phyloP scores from a whole-genome alignment of 2,888 invertebrate species.

The Lasioglossum figueresi region DNA sequence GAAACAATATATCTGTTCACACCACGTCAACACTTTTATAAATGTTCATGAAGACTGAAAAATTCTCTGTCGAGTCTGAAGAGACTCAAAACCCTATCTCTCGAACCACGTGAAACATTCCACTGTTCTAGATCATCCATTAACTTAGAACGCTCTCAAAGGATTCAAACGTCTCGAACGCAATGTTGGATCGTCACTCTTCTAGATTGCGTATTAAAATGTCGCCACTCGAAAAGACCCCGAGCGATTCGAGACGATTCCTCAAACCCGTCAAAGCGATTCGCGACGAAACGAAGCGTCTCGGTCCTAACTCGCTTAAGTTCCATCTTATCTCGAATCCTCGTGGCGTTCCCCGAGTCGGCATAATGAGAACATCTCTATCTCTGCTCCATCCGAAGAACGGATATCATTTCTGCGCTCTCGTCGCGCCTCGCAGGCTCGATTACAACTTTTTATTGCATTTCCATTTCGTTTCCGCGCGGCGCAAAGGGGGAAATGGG shows the following conservation, averaged over 20 bases:
- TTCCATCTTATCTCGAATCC: conserved; percentile 49
- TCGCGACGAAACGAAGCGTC: conserved; percentile 43
- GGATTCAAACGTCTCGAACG: not conserved
- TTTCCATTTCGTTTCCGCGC: conserved; percentile 81
- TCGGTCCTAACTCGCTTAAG: conserved; percentile 56
- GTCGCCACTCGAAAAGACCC: not conserved
- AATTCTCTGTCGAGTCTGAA: too few species aligned
- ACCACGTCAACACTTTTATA: not conserved
- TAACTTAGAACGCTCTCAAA: not conserved
- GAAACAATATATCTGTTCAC: not conserved
- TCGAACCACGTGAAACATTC: too few species aligned
- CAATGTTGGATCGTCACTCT: not conserved
- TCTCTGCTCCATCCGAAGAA: not conserved
- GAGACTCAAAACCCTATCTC: too few species aligned
- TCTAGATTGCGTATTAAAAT: not conserved
- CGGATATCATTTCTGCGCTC: conserved; percentile 31
- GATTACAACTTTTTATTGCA: conserved; percentile 83
- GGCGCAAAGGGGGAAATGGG: conserved; percentile 34
- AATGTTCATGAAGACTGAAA: too few species aligned
- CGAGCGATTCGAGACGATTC: not conserved
- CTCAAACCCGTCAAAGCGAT: conserved; percentile 28
- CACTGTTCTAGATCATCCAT: too few species aligned
- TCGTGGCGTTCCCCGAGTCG: conserved; percentile 41
- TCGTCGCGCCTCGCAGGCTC: conserved; percentile 54
- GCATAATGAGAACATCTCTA: conserved; percentile 57